Evolutionary conservation across 2,888 invertebrate genomes (phyloP).

Genomic region (Drosophila peninsularis): DNA sequence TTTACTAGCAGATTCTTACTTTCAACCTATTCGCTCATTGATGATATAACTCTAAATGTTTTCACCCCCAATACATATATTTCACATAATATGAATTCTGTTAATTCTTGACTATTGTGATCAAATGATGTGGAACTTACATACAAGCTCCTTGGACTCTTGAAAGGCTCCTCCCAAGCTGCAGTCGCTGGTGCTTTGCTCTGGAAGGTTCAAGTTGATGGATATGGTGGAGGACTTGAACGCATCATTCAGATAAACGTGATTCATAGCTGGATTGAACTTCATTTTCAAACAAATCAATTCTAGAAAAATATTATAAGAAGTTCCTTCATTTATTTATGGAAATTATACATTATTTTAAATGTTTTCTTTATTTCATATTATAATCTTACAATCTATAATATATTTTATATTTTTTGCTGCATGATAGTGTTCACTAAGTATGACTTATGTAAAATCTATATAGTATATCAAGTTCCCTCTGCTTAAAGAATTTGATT

Average conservation of each 20-base stretch:
- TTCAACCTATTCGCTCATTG: background rate
- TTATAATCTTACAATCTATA: too few relatives aligned
- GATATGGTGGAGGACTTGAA: conserved; percentile 84
- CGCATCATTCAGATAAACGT: conserved; percentile 84
- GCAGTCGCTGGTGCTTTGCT: conserved; percentile 76
- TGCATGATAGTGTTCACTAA: background rate
- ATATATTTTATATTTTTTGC: background rate
- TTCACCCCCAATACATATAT: too few relatives aligned
- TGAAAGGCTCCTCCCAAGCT: conserved; percentile 83
- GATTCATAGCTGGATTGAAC: conserved; percentile 80
- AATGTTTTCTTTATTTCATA: background rate
- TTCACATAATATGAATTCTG: too few relatives aligned
- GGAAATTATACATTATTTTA: background rate
- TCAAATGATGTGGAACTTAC: conserved; percentile 75
- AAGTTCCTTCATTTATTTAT: background rate
- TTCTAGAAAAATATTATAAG: background rate
- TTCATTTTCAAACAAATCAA: conserved; percentile 67
- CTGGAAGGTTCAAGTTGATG: conserved; percentile 79
- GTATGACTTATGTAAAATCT: background rate
- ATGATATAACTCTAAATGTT: background rate
- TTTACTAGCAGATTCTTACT: background rate
- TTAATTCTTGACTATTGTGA: background rate
- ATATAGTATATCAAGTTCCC: background rate
- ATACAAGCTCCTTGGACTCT: conserved; percentile 87
- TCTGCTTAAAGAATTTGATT: too few relatives aligned